Conservation (phyloP, 2,113 vertebrate genomes). For the Hiodon alosoides region DNA sequence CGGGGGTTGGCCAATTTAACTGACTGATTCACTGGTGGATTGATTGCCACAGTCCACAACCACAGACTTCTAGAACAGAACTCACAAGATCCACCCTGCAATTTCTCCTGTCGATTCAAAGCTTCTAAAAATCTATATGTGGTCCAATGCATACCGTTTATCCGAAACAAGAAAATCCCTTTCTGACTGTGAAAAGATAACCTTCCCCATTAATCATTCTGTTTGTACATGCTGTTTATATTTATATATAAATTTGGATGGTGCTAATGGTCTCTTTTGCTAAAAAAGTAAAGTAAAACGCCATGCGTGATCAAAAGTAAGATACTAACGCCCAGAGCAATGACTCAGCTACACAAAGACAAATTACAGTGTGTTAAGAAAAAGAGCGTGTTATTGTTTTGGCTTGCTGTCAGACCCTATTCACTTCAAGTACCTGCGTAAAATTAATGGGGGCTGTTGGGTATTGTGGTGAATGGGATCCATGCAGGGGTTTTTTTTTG, state of each 20-base stretch:
- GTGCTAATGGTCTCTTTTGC: constrained; percentile 2
- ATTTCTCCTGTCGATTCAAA: neutral
- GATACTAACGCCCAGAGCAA: neutral
- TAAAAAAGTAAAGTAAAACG: neutral
- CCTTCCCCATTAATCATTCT: neutral
- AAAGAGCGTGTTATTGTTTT: neutral
- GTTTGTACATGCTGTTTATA: neutral
- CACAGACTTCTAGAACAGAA: neutral
- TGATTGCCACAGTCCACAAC: no score
- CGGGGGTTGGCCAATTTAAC: no score
- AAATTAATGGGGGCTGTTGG: no score
- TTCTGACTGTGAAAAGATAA: neutral
- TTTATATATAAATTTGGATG: constrained; percentile 1
- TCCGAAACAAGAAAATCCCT: constrained; percentile 6
- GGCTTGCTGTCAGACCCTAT: neutral
- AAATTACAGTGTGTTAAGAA: neutral
- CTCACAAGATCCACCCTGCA: neutral
- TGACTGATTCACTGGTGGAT: no score
- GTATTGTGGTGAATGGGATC: no score
- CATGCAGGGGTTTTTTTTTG: no score
- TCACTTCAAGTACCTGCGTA: no score
- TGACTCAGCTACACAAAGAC: neutral
- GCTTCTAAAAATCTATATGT: constrained; percentile 9
- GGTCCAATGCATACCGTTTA: neutral
- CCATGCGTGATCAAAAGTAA: neutral